These are phyloP conservation scores for Paramormyrops kingsleyae DNA, from an alignment of 2,113 vertebrate species.

Conservation along the genomic window DNA sequence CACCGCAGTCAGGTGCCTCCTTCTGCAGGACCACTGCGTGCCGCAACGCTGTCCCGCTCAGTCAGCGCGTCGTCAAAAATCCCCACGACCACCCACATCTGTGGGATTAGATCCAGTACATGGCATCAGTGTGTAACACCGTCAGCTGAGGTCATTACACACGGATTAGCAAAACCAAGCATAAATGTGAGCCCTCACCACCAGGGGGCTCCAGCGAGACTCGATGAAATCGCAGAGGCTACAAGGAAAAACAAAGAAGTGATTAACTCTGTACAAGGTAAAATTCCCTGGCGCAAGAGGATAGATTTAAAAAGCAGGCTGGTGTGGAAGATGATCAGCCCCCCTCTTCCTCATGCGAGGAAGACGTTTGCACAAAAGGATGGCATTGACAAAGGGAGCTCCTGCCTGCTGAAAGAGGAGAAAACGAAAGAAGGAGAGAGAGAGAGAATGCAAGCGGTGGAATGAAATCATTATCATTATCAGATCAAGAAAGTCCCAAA, in stretches of 20 bases:
- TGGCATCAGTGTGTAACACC: neutral
- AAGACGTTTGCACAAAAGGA: neutral
- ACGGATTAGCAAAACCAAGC: neutral
- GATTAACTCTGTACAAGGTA: neutral
- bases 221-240: neutral
- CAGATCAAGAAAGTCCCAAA: neutral
- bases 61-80: neutral
- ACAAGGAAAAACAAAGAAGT: neutral
- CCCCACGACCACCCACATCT: neutral
- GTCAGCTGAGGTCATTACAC: neutral
- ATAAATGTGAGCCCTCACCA: neutral
- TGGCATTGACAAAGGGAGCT: neutral
- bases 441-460: neutral
- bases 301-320: neutral
- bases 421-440: neutral
- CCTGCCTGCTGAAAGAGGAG: neutral
- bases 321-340: neutral
- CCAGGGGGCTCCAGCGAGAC: constrained; percentile 19
- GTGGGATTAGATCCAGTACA: neutral
- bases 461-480: neutral
- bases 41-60: no score
- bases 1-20: neutral
- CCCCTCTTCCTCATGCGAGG: neutral
- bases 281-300: neutral
- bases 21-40: neutral